A percentile compares a stretch with the other conserved stretches of the same genome.
Evolutionary conservation across 1,140 invertebrate species (phyloP).

Genomic region (Atta texana): DNA sequence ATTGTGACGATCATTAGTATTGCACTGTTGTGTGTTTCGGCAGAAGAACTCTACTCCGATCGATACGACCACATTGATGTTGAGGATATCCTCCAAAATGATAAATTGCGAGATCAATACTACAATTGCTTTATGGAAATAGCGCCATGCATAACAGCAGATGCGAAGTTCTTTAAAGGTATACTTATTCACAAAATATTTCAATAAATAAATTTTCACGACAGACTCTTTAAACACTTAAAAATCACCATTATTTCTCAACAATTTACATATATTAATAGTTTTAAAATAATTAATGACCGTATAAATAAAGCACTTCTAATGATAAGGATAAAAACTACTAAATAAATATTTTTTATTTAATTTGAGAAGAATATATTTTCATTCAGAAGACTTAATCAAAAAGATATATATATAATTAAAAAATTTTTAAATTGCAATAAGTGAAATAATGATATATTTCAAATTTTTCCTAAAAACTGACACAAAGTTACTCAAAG

Average conservation of each 20-base stretch:
- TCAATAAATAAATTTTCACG: slow-evolving; percentile 17
- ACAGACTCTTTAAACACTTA: neutral
- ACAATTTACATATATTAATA: neutral
- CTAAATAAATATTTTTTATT: neutral
- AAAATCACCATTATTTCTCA: neutral
- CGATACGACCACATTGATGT: slow-evolving; percentile 59
- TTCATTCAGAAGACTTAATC: neutral
- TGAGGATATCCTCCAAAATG: slow-evolving; percentile 9
- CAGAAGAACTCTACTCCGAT: slow-evolving; percentile 27
- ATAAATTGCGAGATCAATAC: slow-evolving; percentile 67
- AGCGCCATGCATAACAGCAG: slow-evolving; percentile 78
- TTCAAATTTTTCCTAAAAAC: neutral
- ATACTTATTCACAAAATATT: slow-evolving; percentile 7
- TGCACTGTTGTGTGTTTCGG: neutral
- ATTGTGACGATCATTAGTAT: neutral
- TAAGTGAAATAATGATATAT: neutral
- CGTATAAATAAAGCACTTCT: neutral
- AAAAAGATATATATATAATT: neutral
- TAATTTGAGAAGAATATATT: neutral
- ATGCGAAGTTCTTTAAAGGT: slow-evolving; percentile 77
- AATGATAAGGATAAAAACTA: neutral
- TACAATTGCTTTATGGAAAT: slow-evolving; percentile 83
- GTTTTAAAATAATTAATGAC: neutral
- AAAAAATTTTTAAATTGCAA: neutral
- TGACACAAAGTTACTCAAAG: neutral